Base-by-base conservation (phyloP, 1,140 invertebrate species). In the Carposina sasakii region DNA sequence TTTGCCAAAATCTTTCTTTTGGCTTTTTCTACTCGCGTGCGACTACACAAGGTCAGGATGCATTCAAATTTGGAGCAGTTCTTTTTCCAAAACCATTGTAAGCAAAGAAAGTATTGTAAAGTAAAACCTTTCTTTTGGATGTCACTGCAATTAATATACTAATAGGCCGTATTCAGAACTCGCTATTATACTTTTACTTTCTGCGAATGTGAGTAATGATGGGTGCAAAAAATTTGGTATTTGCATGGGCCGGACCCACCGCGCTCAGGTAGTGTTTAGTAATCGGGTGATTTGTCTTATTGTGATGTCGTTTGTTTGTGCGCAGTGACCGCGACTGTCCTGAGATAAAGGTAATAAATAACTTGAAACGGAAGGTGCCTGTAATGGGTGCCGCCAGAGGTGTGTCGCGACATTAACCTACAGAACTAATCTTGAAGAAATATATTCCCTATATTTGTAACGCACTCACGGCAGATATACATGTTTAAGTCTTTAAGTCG, bases 251-350 rank as follows among this genome's bases (percentile, higher is more conserved):
- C 61, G 54, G 73, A 78, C 75, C 69, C 58, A 74, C 78, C 72
- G 60, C 58, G 67, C 51, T 65, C 74, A 81, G 79, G 77, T 81
- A 81, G 76, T 73, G 74, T 63, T 56, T 72, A 34, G 69, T 83
- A 83, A 83, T 83, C 77, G 74, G 67, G 61, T 73, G 74, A 84
- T 84, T 84, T 84, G 79, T 84, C 79, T 84, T 78, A 73, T 83
- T 83, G 76, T 81, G 66, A 70, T 66, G 76, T 74, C 68, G 70
- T 76, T 71, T 82, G 79, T 79, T 78, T 76, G 76, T 78, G 76
- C 63, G 60, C 71, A 66, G 64, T 72, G 71, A 78, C 78, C 79
- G 74, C 76, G 71, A 69, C 73, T 60, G 57, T 76, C 74, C 60
- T 65, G 66, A 81, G 79, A 84, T 81, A 84, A 79, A 76, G 72